phyloP scores from a whole-genome alignment of 2,113 vertebrate species.

The Cyprinodon variegatus region DNA sequence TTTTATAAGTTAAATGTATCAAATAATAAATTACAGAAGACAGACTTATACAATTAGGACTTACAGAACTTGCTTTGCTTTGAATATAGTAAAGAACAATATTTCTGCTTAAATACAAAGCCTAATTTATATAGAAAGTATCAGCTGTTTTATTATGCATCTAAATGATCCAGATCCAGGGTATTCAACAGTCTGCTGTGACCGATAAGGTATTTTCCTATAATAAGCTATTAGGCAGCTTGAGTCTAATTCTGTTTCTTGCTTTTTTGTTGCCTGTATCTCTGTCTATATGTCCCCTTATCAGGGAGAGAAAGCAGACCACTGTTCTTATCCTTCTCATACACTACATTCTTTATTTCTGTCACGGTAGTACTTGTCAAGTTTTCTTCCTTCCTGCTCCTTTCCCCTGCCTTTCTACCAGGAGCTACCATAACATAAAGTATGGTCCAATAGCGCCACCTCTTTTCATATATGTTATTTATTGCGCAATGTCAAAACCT shows the following conservation, averaged over 20 bases:
- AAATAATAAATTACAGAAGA: not conserved
- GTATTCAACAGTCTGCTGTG: not conserved
- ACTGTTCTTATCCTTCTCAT: slow-evolving; percentile 76
- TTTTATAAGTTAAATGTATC: no score
- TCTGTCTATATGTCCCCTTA: slow-evolving; percentile 26
- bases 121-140: slow-evolving; percentile 2
- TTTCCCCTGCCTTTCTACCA: slow-evolving; percentile 41
- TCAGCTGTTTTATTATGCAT: not conserved
- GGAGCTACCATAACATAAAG: slow-evolving; percentile 26
- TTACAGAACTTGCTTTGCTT: not conserved
- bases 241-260: slow-evolving; percentile 56
- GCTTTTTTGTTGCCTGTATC: slow-evolving; percentile 38
- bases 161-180: not conserved
- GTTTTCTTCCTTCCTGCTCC: slow-evolving; percentile 73
- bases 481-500: not conserved
- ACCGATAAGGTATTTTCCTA: slow-evolving; percentile 11
- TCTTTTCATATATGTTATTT: not conserved
- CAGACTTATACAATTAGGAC: not conserved
- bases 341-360: slow-evolving; percentile 76
- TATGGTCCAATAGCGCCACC: not conserved
- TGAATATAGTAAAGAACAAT: not conserved
- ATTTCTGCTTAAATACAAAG: not conserved
- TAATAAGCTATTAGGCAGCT: slow-evolving; percentile 42
- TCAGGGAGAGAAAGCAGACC: slow-evolving; percentile 77
- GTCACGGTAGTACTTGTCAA: slow-evolving; percentile 83